Percentiles rank a stretch among this genome's conserved stretches.
Conservation (phyloP, 2,113 vertebrate species). For the Corythornis vintsioides region DNA sequence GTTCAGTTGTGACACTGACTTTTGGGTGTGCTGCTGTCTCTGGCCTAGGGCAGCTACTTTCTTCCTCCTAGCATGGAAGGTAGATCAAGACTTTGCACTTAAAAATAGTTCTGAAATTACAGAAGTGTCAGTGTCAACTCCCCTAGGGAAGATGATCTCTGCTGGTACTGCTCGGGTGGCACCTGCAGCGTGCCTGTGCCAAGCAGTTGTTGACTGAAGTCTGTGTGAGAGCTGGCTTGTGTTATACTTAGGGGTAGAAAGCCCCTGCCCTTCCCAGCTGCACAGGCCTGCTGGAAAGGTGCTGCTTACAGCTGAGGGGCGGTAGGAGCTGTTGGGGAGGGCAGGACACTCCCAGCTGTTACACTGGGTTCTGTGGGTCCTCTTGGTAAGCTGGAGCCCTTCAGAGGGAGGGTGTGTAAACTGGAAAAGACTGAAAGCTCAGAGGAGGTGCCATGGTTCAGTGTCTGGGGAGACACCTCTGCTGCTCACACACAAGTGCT, state of each 20-base stretch:
- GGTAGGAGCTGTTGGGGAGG: neutral
- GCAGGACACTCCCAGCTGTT: neutral
- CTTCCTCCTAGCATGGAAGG: neutral
- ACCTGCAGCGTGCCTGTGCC: neutral
- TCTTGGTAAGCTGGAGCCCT: neutral
- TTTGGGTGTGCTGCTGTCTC: neutral
- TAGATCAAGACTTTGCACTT: neutral
- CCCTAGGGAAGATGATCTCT: neutral
- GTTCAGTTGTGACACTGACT: neutral
- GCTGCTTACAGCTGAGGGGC: neutral
- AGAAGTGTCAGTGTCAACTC: neutral
- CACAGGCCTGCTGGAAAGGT: neutral
- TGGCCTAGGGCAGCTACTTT: neutral
- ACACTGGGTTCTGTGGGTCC: accelerated
- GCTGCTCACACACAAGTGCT: neutral
- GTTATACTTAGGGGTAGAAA: neutral
- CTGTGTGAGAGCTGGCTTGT: neutral
- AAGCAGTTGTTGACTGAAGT: neutral
- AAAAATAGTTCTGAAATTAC: neutral
- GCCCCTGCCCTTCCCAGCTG: neutral
- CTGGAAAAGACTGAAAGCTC: neutral
- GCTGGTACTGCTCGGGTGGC: neutral
- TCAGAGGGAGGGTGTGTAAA: neutral
- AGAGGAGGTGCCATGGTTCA: neutral
- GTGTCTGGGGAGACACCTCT: neutral